Conservation (phyloP, 2,797 vertebrate genomes). For the Zenarchopterus dispar region DNA sequence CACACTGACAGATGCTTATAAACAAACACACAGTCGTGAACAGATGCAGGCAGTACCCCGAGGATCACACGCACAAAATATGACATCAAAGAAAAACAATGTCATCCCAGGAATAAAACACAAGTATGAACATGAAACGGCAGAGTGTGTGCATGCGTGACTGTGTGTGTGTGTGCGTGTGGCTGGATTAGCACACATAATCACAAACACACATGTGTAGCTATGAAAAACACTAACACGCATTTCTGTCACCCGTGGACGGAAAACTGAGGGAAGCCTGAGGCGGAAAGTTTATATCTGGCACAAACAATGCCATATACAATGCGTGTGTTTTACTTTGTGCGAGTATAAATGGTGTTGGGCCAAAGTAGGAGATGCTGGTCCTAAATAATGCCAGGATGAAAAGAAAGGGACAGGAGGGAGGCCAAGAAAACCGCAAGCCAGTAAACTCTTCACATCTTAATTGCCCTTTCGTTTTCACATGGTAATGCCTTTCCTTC, state of each 20-base stretch:
- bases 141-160: constrained; percentile 10
- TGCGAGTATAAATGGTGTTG: constrained; percentile 14
- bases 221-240: constrained; percentile 44
- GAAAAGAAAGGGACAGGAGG: constrained; percentile 46
- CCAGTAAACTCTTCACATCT: constrained; percentile 71
- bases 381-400: constrained; percentile 53
- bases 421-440: constrained; percentile 58
- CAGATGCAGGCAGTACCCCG: constrained; percentile 59
- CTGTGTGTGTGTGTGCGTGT: constrained; percentile 27
- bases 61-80: constrained; percentile 47
- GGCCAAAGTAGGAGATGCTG: constrained; percentile 55
- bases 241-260: constrained; percentile 35
- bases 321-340: constrained; percentile 6
- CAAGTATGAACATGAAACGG: constrained; percentile 24
- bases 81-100: constrained; percentile 41
- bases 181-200: constrained; percentile 38
- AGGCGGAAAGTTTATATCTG: constrained; percentile 30
- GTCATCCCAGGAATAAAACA: constrained; percentile 36
- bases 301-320: constrained; percentile 9
- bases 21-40: constrained; percentile 69
- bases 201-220: constrained; percentile 43
- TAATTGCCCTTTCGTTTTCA: constrained; percentile 79
- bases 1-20: constrained; percentile 64
- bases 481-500: constrained; percentile 64
- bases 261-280: constrained; percentile 21